Conservation (phyloP, 1,140 invertebrate genomes). For the Nasonia longicornis region DNA sequence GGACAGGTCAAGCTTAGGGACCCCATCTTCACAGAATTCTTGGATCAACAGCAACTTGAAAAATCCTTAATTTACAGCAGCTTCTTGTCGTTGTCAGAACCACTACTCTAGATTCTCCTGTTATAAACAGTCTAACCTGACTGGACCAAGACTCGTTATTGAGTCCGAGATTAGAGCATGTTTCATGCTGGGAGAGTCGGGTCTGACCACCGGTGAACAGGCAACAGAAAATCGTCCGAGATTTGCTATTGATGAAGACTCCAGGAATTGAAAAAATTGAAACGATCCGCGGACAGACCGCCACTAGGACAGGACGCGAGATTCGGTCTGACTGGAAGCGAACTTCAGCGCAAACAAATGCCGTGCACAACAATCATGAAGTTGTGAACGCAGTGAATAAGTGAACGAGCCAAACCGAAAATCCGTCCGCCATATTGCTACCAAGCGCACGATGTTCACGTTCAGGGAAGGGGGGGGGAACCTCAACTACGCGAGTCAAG, state of each 20-base stretch:
- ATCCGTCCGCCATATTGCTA: conserved; percentile 19
- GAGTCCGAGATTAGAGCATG: neutral
- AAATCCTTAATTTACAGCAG: neutral
- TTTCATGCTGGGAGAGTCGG: conserved; percentile 37
- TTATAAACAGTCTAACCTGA: conserved; percentile 50
- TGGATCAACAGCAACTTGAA: neutral
- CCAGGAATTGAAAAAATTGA: conserved; percentile 34
- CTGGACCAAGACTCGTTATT: neutral
- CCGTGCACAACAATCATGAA: conserved; percentile 67
- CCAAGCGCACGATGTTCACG: conserved; percentile 21
- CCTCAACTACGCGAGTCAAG: neutral
- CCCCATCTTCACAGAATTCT: conserved; percentile 64
- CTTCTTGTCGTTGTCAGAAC: too few relatives aligned
- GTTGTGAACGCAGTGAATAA: conserved; percentile 61
- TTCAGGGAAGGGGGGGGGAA: neutral
- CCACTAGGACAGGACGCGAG: conserved; percentile 19
- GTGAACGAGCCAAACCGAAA: conserved; percentile 48
- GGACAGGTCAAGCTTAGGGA: conserved; percentile 71
- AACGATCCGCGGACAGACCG: conserved; percentile 36
- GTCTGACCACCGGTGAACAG: conserved; percentile 17
- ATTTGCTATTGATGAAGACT: neutral
- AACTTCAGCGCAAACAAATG: conserved; percentile 70
- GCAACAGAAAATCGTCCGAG: neutral
- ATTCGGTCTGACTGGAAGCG: conserved; percentile 55
- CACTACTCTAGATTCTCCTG: conserved; percentile 18